Percentiles rank a stretch among this genome's conserved stretches.
Conservation (phyloP, 2,113 vertebrate species). For the Fregetta grallaria region DNA sequence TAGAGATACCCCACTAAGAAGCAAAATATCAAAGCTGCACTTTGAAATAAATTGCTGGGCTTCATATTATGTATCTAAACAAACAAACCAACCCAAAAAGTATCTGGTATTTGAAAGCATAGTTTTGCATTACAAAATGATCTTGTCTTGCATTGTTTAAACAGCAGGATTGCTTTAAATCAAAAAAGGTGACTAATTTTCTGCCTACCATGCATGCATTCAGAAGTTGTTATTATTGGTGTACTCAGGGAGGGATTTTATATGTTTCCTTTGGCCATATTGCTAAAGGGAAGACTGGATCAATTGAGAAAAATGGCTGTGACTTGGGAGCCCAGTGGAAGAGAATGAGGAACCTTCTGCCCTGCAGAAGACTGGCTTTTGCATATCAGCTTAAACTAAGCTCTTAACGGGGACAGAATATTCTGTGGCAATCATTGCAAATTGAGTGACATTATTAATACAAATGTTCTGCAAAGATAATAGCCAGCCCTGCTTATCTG, state of each 20-base stretch:
- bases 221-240: not conserved
- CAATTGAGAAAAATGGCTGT: not conserved
- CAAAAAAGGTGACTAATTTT: not conserved
- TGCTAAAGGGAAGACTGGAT: not conserved
- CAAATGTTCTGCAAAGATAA: conserved; percentile 55
- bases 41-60: not conserved
- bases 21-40: not conserved
- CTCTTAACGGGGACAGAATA: not conserved
- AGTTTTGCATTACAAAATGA: not conserved
- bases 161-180: not conserved
- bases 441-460: conserved; percentile 21
- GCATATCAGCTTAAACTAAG: not conserved
- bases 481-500: conserved; percentile 43
- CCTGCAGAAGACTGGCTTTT: not conserved
- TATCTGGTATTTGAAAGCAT: not conserved
- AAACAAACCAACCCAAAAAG: not conserved
- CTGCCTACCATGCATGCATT: not conserved
- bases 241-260: not conserved
- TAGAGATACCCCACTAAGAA: not conserved
- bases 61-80: not conserved
- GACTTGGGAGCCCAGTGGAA: not conserved
- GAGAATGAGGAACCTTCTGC: not conserved
- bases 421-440: not conserved
- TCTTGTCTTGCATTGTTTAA: not conserved
- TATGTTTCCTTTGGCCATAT: not conserved